These are phyloP conservation scores for Daphoenositta chrysoptera DNA, from an alignment of 2,113 vertebrate genomes.

Conservation along the genomic window DNA sequence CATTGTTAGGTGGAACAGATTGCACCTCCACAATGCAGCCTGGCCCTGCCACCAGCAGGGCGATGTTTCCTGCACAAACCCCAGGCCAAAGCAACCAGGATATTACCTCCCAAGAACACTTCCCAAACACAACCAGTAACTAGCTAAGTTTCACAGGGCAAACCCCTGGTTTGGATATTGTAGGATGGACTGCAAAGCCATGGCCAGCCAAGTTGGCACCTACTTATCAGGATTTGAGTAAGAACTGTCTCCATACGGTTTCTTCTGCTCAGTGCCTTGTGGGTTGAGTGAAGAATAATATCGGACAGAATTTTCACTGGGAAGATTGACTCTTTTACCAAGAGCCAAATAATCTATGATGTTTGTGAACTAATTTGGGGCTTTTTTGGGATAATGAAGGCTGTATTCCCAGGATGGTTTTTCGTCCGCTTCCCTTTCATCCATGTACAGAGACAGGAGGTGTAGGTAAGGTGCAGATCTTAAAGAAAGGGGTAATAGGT, in stretches of 20 bases:
- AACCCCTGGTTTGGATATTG: neutral
- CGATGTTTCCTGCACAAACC: rapidly evolving
- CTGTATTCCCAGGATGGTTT: neutral
- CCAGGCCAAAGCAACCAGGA: neutral
- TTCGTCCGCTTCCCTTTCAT: neutral
- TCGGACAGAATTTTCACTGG: neutral
- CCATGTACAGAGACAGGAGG: rapidly evolving
- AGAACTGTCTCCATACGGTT: neutral
- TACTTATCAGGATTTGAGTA: neutral
- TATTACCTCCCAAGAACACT: neutral
- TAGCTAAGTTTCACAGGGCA: neutral
- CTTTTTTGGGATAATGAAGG: neutral
- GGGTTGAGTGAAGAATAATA: neutral
- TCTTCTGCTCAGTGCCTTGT: neutral
- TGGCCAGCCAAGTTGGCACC: neutral
- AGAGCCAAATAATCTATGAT: neutral
- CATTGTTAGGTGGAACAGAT: neutral
- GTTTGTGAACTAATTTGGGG: neutral
- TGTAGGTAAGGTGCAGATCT: neutral
- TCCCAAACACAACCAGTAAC: neutral
- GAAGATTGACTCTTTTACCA: neutral
- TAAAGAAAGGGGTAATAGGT: neutral
- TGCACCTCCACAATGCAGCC: neutral
- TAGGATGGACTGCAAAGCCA: neutral
- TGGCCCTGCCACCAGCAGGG: neutral